These are phyloP conservation scores for Crenuchus spilurus DNA, from an alignment of 2,797 vertebrate species.

Conservation along the genomic window DNA sequence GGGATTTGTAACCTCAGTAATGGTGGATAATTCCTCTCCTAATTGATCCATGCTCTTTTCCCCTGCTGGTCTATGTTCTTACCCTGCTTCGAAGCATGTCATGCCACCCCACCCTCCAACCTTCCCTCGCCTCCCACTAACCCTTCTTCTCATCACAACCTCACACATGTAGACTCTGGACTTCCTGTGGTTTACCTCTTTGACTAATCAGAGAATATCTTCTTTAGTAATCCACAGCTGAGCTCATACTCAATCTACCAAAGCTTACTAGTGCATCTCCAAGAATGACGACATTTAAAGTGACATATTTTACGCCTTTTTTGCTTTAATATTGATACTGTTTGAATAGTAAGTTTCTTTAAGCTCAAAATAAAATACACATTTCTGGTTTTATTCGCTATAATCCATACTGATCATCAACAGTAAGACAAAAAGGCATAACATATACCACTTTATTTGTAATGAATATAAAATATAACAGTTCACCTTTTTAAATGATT, in stretches of 20 bases:
- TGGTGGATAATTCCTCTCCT: constrained; percentile 21
- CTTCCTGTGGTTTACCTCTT: not conserved
- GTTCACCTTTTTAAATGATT: no score
- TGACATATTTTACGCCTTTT: no score
- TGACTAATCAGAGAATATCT: not conserved
- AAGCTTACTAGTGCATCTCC: not conserved
- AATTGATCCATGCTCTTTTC: constrained; percentile 40
- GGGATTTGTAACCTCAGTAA: constrained; percentile 46
- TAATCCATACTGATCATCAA: no score
- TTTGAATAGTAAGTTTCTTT: no score
- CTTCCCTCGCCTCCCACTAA: constrained; percentile 61
- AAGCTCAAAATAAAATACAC: no score
- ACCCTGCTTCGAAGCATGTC: constrained; percentile 84
- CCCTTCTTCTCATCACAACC: constrained; percentile 54
- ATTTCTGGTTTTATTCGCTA: no score
- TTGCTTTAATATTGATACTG: no score
- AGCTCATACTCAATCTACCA: not conserved
- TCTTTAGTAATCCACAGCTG: not conserved
- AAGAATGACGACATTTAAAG: no score
- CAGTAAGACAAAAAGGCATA: no score
- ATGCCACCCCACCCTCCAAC: constrained; percentile 67
- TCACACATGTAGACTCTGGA: not conserved
- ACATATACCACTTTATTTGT: no score
- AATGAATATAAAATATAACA: no score
- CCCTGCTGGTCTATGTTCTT: constrained; percentile 24